Evolutionary conservation across 2,888 invertebrate genomes (phyloP), one percentile per base, ranked within the genome.

Genomic region (Salticus scenicus): DNA sequence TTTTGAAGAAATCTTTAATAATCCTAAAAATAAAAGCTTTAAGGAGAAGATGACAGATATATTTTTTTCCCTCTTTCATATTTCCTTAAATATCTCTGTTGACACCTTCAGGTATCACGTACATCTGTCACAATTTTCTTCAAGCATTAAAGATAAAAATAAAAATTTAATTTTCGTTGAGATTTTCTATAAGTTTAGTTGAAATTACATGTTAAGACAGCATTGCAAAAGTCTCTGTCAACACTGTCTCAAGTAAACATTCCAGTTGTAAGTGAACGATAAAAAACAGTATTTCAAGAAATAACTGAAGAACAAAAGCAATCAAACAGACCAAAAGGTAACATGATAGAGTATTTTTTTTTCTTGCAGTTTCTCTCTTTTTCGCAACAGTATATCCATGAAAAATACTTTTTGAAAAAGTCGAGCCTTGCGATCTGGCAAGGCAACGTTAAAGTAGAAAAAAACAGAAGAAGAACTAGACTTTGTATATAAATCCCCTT

Each of bases 341-440:
- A 77, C 77, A 77, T 83, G 83, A 83, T 83, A 66, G 72, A 83
- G 83, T 77, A 72, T 74, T 71, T 64, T 70, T 37, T 57, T 57
- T 57, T 24, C n/a, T n/a, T n/a, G n/a, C n/a, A n/a, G n/a, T 20
- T 24, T 24, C 24, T 37, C 10, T 37, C 51, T 67, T 73, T 81
- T 71, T 57, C 64, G 70, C 30, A 64, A 71, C 83, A 51, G 72
- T 75, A 57, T 73, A 83, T 76, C 83, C 77, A 77, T 83, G 83
- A 83, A 83, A 77, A 83, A 83, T 83, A 77, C 83, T 83, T 83
- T 57, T 72, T 67, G 71, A 72, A 72, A 51, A 83, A 77, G 82
- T 82, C 75, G 70, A 75, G 30, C 75, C 70, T 41, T 82, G 63
- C 63, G 71, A 76, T 76, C 82, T 42, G 70, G 33, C 67, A 57